Base-by-base conservation (phyloP, 2,113 vertebrate species). In the Symphodus melops region DNA sequence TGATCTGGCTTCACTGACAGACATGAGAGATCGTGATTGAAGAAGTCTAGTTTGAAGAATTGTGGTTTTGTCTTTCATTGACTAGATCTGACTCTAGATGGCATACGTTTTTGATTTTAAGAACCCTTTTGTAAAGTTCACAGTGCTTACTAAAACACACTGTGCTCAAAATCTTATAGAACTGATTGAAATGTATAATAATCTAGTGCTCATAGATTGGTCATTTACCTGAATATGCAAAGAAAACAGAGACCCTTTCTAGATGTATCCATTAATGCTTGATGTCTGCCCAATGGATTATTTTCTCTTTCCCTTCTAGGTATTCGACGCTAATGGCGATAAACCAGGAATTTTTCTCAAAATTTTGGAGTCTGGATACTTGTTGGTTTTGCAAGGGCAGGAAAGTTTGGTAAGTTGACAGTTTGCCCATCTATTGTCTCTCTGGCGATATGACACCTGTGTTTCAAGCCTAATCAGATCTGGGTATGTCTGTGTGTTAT, bases 281-380 rank as follows among this genome's bases (percentile, higher is more conserved):
- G 11, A 3, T 33, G 36, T 44, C 33, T 58, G 52, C 36, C 2
- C 17, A 53, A 20, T 41, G 5, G 13, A 25, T 76, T 12, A 0
- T 65, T 8, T 19, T 82, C 25, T 77, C 3, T 71, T 68, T 28
- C 33, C 9, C 1, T 33, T 33, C 28, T 33, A 98, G 97, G 81
- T 96, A 41, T 95, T 94, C 88, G 94, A 97, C 59, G 90, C 95
- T 64, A 92, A 23, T 72, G 87, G 86, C 68, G 91, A 93, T 48
- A 92, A 93, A 42, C 94, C 94, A 7, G 52, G 73, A 54, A 90
- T 98, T 54, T 39, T 92, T 76, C 86, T 97, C 55, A 95, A 88
- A 17, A 91, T 98, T 46, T 88, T 97, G 77, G 89, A 94, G 42
- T 95, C 95, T 46, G 96, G 96, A 67, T 95, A 96, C 90, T 94